These are phyloP conservation scores for Chalcosyrphus nemorum DNA, from an alignment of 2,888 invertebrate species.

Conservation along the genomic window DNA sequence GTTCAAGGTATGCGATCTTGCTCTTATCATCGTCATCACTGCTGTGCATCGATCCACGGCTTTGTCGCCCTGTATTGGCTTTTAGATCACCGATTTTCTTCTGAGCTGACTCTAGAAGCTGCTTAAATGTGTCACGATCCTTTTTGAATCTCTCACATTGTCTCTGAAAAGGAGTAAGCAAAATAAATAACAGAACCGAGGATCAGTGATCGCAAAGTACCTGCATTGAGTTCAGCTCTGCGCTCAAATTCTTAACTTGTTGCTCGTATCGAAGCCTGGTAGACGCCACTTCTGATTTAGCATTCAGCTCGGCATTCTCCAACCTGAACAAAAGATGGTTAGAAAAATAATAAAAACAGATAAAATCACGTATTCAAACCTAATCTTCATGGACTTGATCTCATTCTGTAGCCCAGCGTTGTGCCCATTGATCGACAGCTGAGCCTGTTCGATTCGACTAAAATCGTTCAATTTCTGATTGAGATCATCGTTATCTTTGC, in stretches of 20 bases:
- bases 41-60: conserved; percentile 86
- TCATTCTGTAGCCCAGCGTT: conserved; percentile 90
- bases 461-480: conserved; percentile 92
- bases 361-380: conserved; percentile 79
- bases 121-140: conserved; percentile 94
- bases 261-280: conserved; percentile 93
- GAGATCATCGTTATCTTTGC: conserved; percentile 90
- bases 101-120: conserved; percentile 94
- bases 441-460: conserved; percentile 91
- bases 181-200: too few species aligned
- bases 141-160: conserved; percentile 88
- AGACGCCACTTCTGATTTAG: conserved; percentile 90
- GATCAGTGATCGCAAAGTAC: conserved; percentile 79
- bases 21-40: conserved; percentile 89
- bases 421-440: conserved; percentile 89
- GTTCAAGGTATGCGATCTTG: conserved; percentile 89
- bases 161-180: conserved; percentile 75
- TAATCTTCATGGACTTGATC: conserved; percentile 86
- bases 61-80: conserved; percentile 83
- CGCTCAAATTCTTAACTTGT: conserved; percentile 90
- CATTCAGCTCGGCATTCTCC: conserved; percentile 87
- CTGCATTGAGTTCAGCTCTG: conserved; percentile 92
- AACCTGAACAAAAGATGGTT: conserved; percentile 80
- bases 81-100: conserved; percentile 91
- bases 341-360: neutral